Conservation (phyloP, 2,797 vertebrate genomes). For the Tragopan temminckii region DNA sequence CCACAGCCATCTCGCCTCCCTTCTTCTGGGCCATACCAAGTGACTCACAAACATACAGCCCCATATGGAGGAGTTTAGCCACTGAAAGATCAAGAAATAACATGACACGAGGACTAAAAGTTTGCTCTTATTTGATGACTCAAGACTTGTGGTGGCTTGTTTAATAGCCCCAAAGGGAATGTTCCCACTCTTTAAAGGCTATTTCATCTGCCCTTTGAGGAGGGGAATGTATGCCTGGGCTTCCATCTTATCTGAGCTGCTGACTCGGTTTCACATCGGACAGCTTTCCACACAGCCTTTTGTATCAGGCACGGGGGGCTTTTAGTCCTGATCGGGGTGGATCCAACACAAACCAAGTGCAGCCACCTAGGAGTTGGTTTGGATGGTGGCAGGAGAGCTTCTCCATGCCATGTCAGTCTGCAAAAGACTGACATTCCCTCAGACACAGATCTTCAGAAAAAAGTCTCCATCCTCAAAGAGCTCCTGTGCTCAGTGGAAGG, state of each 20-base stretch:
- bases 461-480: neutral
- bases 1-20: neutral
- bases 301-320: accelerated
- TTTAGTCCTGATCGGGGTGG: neutral
- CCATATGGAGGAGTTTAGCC: neutral
- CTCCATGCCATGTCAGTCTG: neutral
- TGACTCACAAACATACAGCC: neutral
- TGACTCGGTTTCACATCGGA: neutral
- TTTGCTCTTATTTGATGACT: neutral
- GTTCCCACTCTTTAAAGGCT: neutral
- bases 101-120: neutral
- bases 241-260: neutral
- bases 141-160: neutral
- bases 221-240: neutral
- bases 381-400: neutral
- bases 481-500: neutral
- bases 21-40: neutral
- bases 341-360: neutral
- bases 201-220: neutral
- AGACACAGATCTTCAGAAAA: neutral
- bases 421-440: neutral
- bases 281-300: neutral
- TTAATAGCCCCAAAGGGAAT: neutral
- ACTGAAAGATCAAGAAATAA: neutral
- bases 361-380: neutral